Percentiles rank a stretch among this genome's conserved stretches.
Evolutionary conservation across 2,797 vertebrate genomes (phyloP).

Genomic region (Synanceia verrucosa): DNA sequence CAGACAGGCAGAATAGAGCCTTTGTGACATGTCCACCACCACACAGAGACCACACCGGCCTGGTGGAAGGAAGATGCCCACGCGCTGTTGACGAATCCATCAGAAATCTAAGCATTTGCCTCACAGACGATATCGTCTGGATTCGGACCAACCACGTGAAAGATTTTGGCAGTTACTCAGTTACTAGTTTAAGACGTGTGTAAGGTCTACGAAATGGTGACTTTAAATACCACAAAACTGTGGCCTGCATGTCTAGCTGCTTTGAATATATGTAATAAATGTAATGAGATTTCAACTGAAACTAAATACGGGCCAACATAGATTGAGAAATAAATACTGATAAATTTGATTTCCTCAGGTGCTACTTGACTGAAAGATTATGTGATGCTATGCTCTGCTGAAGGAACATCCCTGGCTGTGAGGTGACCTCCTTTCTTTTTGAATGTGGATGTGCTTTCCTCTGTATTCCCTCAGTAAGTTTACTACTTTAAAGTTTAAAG

Average conservation of each 20-base stretch:
- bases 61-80: slow-evolving; percentile 70
- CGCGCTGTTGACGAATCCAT: slow-evolving; percentile 64
- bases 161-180: slow-evolving; percentile 49
- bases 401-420: neutral
- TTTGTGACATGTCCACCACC: slow-evolving; percentile 60
- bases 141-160: slow-evolving; percentile 59
- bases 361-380: slow-evolving; percentile 11
- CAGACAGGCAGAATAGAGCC: slow-evolving; percentile 62
- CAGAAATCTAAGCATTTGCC: slow-evolving; percentile 55
- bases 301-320: slow-evolving; percentile 4
- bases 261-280: slow-evolving; percentile 33
- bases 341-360: neutral
- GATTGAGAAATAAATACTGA: too few relatives aligned
- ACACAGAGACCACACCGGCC: slow-evolving; percentile 56
- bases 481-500: neutral
- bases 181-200: slow-evolving; percentile 51
- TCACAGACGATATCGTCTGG: slow-evolving; percentile 46
- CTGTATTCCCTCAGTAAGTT: neutral
- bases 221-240: slow-evolving; percentile 31
- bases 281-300: slow-evolving; percentile 24
- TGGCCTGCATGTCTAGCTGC: slow-evolving; percentile 35
- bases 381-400: neutral
- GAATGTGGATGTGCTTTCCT: neutral
- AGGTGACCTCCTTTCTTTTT: neutral
- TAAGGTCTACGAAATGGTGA: slow-evolving; percentile 48